These are phyloP conservation scores for Drosophila biarmipes DNA, from an alignment of 1,140 invertebrate species.

Conservation along the genomic window DNA sequence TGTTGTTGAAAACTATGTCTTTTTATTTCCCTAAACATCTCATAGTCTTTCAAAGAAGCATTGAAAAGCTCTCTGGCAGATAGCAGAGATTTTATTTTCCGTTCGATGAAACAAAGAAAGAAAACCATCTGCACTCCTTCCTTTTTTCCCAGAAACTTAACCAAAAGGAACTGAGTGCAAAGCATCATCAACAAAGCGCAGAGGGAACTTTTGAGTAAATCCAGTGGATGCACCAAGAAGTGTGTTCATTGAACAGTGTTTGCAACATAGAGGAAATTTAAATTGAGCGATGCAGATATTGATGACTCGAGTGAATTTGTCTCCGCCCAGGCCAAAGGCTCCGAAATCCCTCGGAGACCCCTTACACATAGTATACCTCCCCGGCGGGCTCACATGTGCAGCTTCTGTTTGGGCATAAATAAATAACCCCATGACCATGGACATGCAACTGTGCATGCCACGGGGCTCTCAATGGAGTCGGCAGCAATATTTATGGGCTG, in stretches of 20 bases:
- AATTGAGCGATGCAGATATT: conserved; percentile 11
- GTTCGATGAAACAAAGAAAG: background rate
- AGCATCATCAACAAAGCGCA: conserved; percentile 1
- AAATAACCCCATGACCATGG: conserved; percentile 60
- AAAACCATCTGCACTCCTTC: background rate
- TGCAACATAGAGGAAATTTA: conserved; percentile 14
- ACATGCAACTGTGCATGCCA: conserved; percentile 63
- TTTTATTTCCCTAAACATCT: too few relatives aligned
- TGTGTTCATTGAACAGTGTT: conserved; percentile 25
- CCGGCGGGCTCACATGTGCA: conserved; percentile 41
- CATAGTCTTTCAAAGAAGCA: background rate
- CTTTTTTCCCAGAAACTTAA: conserved; percentile 2
- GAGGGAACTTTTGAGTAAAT: conserved; percentile 3
- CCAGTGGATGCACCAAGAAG: conserved; percentile 11
- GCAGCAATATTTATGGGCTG: conserved; percentile 68
- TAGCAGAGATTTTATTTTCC: background rate
- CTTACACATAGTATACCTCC: background rate
- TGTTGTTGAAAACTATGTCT: background rate
- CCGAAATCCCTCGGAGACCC: conserved; percentile 14
- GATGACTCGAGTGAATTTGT: conserved; percentile 17
- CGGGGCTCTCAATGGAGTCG: conserved; percentile 26
- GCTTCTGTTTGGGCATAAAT: conserved; percentile 64
- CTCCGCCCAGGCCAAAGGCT: background rate
- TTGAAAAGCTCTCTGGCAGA: background rate
- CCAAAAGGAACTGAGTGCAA: background rate